phyloP scores from a whole-genome alignment of 2,888 invertebrate genomes.

The Lithophane socia region DNA sequence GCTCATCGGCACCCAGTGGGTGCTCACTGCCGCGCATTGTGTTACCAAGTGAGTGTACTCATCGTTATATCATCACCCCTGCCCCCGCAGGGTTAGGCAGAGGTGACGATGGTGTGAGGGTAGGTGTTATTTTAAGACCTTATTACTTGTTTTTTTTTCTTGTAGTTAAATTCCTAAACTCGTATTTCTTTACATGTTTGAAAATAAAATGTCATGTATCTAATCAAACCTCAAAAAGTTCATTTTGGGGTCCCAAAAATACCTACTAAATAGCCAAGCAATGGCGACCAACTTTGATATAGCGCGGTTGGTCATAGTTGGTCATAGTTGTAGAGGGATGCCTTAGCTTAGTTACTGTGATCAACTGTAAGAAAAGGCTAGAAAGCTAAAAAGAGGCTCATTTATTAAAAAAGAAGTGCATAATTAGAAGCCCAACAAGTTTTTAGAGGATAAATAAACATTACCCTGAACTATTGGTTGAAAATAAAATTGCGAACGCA shows the following conservation, averaged over 20 bases:
- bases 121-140: neutral
- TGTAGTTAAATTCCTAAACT: too few species aligned
- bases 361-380: neutral
- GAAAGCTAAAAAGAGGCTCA: neutral
- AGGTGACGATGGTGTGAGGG: neutral
- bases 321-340: too few species aligned
- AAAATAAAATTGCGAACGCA: neutral
- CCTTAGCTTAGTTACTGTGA: neutral
- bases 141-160: neutral
- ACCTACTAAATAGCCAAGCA: neutral
- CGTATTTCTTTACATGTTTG: neutral
- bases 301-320: too few species aligned
- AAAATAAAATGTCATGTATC: neutral
- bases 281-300: neutral
- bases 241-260: neutral
- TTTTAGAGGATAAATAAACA: too few species aligned
- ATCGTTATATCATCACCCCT: too few species aligned
- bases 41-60: constrained; percentile 95
- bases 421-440: neutral
- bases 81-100: neutral
- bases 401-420: neutral
- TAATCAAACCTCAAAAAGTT: too few species aligned
- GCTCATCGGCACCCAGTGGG: constrained; percentile 98
- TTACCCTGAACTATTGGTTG: too few species aligned
- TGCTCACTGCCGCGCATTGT: constrained; percentile 97